Base-by-base conservation (phyloP, 1,140 invertebrate genomes). In the Magallana gigas region DNA sequence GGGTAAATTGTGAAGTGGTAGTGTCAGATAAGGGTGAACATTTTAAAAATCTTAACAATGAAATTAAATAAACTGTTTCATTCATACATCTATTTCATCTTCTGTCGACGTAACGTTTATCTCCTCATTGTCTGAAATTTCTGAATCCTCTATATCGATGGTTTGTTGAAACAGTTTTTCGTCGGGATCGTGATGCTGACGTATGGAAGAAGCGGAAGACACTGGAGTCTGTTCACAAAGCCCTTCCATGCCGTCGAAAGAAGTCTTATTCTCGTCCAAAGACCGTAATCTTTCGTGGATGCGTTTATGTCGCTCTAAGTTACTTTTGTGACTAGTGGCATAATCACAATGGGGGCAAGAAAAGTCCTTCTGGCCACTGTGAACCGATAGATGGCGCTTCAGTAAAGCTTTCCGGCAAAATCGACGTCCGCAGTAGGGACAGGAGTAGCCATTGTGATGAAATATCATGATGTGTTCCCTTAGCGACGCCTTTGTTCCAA, bases 271-370 rank as follows among this genome's bases (percentile, higher is more conserved):
- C 8, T 93, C 92, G 14, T 91, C 91, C 1, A 90, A 90, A 57
- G 90, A 83, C 64, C 91, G 91, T 2, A 93, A 84, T 11, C 93
- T 86, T 59, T 94, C 93, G 83, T 94, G 93, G 18, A 95, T 94
- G 76, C 92, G 91, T 87, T 93, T 94, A 88, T 96, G 95, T n/a
- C 95, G 91, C 84, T 95, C 95, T 76, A 96, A 87, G 88, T 96
- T 96, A 85, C 94, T 95, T 89, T 96, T 96, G 90, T 96, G 95
- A 86, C 95, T 95, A 4, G 95, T 95, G n/a, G 94, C 94, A 89
- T 96, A 96, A 80, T 93, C 93, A 90, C 95, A 96, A 68, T 92
- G 87, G 1, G 91, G 92, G 85, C 95, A 96, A 1, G 92, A 91
- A 91, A 95, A 95, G 71, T 95, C 95, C 85, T 95, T 95, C 88